Evolutionary conservation across 2,113 vertebrate genomes (phyloP).

Genomic region (Pelmatolapia mariae): DNA sequence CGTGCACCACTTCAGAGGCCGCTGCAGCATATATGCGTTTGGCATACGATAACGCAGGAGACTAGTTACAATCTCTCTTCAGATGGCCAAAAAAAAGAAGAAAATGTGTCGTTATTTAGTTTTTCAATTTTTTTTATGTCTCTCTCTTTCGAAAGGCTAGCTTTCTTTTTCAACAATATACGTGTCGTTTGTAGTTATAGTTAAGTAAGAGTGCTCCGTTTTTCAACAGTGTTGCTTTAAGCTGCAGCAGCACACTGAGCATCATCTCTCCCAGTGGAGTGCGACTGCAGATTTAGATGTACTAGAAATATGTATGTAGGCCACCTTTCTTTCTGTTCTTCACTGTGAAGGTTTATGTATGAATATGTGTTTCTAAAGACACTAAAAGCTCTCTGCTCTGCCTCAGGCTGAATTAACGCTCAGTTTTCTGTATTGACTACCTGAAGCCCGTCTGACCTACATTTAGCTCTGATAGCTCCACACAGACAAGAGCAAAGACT

Average conservation of each 20-base stretch:
- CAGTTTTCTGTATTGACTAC: background rate
- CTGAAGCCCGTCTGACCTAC: slow-evolving; percentile 24
- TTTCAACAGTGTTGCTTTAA: background rate
- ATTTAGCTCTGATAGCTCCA: slow-evolving; percentile 6
- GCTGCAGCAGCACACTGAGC: background rate
- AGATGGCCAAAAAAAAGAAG: background rate
- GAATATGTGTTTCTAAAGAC: background rate
- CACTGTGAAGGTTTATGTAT: background rate
- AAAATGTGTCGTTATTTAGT: background rate
- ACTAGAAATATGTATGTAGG: slow-evolving; percentile 14
- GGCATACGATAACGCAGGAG: background rate
- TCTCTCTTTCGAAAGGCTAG: rapidly evolving
- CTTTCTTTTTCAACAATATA: rapidly evolving
- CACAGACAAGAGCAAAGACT: background rate
- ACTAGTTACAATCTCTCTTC: background rate
- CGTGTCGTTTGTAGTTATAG: rapidly evolving
- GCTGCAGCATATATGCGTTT: background rate
- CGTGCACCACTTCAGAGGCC: background rate
- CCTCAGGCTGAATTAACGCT: background rate
- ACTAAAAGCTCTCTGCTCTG: background rate
- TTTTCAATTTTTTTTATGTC: background rate
- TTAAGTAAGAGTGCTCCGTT: background rate
- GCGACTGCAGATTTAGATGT: background rate
- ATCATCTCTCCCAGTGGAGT: background rate
- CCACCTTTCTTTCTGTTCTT: background rate